These are phyloP conservation scores for Melanotus villosus DNA, from an alignment of 2,888 invertebrate genomes.

Conservation along the genomic window DNA sequence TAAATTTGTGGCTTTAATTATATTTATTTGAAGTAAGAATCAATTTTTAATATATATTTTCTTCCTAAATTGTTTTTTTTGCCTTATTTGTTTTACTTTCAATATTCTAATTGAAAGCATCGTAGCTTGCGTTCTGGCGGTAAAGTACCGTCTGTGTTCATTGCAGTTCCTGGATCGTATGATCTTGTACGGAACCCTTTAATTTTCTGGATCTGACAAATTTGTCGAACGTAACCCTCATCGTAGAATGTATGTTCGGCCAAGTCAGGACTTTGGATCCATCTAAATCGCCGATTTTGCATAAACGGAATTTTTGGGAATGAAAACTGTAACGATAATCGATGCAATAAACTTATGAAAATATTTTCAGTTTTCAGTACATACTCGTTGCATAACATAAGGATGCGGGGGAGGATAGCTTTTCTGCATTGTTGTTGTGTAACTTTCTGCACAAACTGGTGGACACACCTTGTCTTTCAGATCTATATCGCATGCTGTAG, in stretches of 20 bases:
- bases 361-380: slow-evolving; percentile 11
- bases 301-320: slow-evolving; percentile 56
- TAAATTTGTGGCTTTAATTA: slow-evolving; percentile 53
- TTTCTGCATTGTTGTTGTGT: slow-evolving; percentile 70
- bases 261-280: slow-evolving; percentile 42
- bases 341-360: not conserved
- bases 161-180: slow-evolving; percentile 57
- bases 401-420: slow-evolving; percentile 71
- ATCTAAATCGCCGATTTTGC: slow-evolving; percentile 55
- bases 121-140: slow-evolving; percentile 43
- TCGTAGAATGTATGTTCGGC: slow-evolving; percentile 58
- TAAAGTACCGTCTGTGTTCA: slow-evolving; percentile 55
- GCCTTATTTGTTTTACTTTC: too few species aligned
- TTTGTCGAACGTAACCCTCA: slow-evolving; percentile 53
- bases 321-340: slow-evolving; percentile 56
- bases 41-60: slow-evolving; percentile 48
- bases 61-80: slow-evolving; percentile 59
- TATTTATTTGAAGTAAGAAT: slow-evolving; percentile 56
- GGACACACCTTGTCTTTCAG: slow-evolving; percentile 36
- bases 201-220: slow-evolving; percentile 51
- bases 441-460: slow-evolving; percentile 64
- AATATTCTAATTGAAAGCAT: slow-evolving; percentile 45
- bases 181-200: slow-evolving; percentile 44
- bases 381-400: slow-evolving; percentile 69
- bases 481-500: slow-evolving; percentile 46